phyloP scores from a whole-genome alignment of 2,797 vertebrate genomes.

The Lerista edwardsae region DNA sequence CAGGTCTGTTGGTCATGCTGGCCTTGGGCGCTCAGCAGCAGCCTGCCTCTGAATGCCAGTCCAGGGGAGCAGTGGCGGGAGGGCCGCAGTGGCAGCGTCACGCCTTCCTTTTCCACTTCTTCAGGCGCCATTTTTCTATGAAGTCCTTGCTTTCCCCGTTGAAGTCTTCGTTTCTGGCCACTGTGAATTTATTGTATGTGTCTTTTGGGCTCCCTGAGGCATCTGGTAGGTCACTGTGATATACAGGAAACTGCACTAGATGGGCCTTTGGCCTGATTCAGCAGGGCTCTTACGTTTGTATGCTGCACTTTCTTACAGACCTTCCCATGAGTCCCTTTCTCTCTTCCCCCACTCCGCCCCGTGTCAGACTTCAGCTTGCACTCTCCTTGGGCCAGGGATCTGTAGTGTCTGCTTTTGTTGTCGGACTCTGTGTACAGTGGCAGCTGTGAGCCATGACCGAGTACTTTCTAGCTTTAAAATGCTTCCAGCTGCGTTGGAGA shows the following conservation, averaged over 20 bases:
- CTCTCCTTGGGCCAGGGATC: background rate
- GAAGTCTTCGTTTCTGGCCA: background rate
- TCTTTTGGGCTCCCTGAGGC: no score
- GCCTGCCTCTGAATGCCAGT: no score
- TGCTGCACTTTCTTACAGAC: background rate
- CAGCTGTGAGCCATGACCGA: no score
- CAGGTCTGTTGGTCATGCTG: no score
- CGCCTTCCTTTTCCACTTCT: background rate
- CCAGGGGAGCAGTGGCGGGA: no score
- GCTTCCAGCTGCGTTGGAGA: slow-evolving; percentile 18
- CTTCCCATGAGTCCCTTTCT: background rate
- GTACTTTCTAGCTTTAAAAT: background rate
- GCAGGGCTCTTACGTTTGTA: no score
- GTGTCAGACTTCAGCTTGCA: background rate
- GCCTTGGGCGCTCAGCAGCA: no score
- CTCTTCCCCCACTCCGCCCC: background rate
- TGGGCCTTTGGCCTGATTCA: no score
- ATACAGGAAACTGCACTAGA: no score
- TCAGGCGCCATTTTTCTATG: background rate
- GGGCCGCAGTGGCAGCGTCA: background rate
- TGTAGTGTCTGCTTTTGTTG: background rate
- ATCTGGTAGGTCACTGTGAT: no score
- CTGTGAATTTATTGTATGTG: no score
- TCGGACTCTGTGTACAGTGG: background rate
- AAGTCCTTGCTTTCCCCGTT: background rate